Conservation (phyloP, 2,797 vertebrate genomes). For the Tragopan temminckii region DNA sequence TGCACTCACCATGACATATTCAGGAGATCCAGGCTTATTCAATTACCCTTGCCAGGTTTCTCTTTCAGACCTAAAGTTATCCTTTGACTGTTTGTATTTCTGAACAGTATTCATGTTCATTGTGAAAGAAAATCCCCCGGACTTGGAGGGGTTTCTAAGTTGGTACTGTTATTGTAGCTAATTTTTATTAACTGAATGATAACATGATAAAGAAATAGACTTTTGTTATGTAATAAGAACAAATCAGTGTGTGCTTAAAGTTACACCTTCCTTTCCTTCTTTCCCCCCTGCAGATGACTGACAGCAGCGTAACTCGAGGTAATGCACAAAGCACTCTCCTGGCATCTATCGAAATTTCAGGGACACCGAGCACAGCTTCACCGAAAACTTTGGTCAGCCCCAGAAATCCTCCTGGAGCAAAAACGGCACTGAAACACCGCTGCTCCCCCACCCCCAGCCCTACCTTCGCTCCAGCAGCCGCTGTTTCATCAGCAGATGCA, state of each 20-base stretch:
- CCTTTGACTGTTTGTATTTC: conserved; percentile 99
- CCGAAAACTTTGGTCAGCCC: neutral
- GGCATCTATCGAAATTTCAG: neutral
- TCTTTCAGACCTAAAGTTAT: conserved; percentile 99
- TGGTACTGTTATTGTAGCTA: conserved; percentile 94
- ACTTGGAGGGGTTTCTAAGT: conserved; percentile 90
- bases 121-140: conserved; percentile 97
- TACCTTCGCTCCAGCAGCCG: conserved; percentile 12
- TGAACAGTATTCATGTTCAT: conserved; percentile 94
- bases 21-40: conserved; percentile 98
- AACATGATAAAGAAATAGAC: conserved; percentile 90
- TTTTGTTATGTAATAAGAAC: conserved; percentile 89
- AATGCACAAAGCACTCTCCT: conserved; percentile 72
- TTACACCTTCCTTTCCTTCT: conserved; percentile 83
- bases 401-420: neutral
- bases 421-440: accelerated
- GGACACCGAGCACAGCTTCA: neutral
- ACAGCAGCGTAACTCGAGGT: conserved; percentile 54
- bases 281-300: neutral
- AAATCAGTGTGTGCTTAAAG: conserved; percentile 86
- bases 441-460: neutral
- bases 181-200: conserved; percentile 99
- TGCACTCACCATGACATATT: conserved; percentile 98
- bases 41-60: conserved; percentile 98
- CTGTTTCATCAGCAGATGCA: conserved; percentile 59